Evolutionary conservation across 2,113 vertebrate species (phyloP), one percentile per base, ranked within the genome.

Genomic region (Oreochromis niloticus): DNA sequence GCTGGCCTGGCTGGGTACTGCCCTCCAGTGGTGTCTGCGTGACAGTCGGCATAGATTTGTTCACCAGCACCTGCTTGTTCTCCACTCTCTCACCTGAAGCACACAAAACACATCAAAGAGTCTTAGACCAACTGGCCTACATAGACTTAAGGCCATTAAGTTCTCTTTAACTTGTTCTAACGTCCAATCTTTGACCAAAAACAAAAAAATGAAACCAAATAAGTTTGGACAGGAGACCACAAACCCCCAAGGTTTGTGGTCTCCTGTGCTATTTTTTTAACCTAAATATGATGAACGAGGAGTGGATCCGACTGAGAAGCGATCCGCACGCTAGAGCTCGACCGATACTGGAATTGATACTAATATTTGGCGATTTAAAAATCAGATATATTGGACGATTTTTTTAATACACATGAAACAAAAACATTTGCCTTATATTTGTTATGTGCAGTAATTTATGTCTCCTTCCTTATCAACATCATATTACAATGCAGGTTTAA

Each of bases 21-120:
- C 99, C 99, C 96, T 99, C 98, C 96, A 99, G 95, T 92, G 99
- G 98, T 0, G 97, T 98, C 94, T 99, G 99, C 19, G 99, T 99
- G 89, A 99, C 97, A 6, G 99, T 99, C 85, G 99, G 99, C 99
- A 99, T 99, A 6, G 98, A 99, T 87, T 99, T 99, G 89, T 99
- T 99, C 66, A 99, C 98, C 82, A 99, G 94, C 81, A 99, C 98
- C 94, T 99, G 99, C 63, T 99, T 99, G 94, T 99, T 99, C 94
- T 99, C 98, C 50, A 99, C 98, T 88, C 96, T 98, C 95, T 99
- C 99, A 92, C 99, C 99, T 99, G 93, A 9, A 27, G 4, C 80
- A 68, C 43, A 89, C 9, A 68, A 9, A 2, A 85, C 5, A 83
- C 12, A 48, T 79, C 43, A 78, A 71, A 82, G 34, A 57, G 19